Evolutionary conservation across 1,140 invertebrate genomes (phyloP).

Genomic region (Vollenhovia emeryi): DNA sequence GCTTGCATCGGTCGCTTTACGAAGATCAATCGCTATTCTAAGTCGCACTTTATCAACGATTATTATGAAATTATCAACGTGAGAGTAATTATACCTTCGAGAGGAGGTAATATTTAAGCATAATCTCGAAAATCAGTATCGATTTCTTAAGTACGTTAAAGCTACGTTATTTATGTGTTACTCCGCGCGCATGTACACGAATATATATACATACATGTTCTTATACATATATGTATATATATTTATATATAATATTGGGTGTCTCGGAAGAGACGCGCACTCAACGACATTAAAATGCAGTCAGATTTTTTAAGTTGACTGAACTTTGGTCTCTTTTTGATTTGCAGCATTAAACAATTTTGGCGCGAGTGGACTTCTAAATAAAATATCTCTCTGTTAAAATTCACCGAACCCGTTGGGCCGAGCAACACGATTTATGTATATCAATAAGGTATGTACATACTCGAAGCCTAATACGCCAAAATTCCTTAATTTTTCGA

Average conservation of each 20-base stretch:
- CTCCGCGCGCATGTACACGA: conserved; percentile 26
- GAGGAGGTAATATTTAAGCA: conserved; percentile 37
- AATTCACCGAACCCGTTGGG: conserved; percentile 14
- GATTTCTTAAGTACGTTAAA: conserved; percentile 42
- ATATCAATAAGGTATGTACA: conserved; percentile 33
- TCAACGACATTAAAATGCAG: conserved; percentile 14
- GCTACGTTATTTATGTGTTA: conserved; percentile 28
- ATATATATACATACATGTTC: neutral
- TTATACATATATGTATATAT: conserved; percentile 12
- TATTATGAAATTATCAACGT: conserved; percentile 45
- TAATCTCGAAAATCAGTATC: conserved; percentile 35
- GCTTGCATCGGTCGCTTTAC: conserved; percentile 8
- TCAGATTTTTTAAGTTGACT: conserved; percentile 15
- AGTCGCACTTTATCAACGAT: conserved; percentile 39
- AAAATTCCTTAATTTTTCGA: conserved; percentile 39
- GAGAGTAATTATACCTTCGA: conserved; percentile 24
- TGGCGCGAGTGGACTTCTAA: conserved; percentile 30
- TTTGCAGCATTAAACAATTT: conserved; percentile 44
- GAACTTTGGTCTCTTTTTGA: conserved; percentile 14
- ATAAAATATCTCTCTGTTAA: conserved; percentile 18
- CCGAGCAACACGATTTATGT: conserved; percentile 30
- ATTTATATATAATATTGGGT: neutral
- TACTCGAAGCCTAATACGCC: conserved; percentile 37
- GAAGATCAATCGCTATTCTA: conserved; percentile 47
- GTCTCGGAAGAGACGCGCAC: neutral